A percentile compares a stretch with the other conserved stretches of the same genome.
Evolutionary conservation across 30 jellyfish, hydroid and myxozoan genomes (phyloP).

Genomic region (Nemopilema nomurai): DNA sequence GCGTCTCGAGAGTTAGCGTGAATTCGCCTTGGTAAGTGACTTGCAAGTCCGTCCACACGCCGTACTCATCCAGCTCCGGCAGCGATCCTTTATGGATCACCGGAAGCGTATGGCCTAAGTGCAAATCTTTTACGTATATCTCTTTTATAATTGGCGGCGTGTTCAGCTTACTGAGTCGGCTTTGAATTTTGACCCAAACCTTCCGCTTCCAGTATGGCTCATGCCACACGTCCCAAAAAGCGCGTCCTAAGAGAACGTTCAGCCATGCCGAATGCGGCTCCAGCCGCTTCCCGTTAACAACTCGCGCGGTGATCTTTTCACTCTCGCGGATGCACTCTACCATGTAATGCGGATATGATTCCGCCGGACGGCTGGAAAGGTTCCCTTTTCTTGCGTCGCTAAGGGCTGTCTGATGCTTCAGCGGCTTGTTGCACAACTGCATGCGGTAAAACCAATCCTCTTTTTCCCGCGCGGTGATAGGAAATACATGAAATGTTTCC

Average conservation of each 20-base stretch:
- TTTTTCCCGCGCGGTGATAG: constrained; percentile 94
- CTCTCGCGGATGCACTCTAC: constrained; percentile 87
- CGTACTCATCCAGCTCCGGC: constrained; percentile 97
- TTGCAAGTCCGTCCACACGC: constrained; percentile 96
- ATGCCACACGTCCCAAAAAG: constrained; percentile 99
- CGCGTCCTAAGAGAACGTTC: constrained; percentile 88
- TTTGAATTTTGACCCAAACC: constrained; percentile 86
- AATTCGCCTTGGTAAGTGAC: constrained; percentile 95
- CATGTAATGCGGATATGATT: constrained; percentile 93
- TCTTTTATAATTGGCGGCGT: constrained; percentile 97
- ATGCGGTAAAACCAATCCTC: constrained; percentile 98
- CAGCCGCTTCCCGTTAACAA: constrained; percentile 69
- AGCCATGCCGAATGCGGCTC: constrained; percentile 98
- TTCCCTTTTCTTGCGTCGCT: constrained; percentile 49
- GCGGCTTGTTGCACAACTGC: constrained; percentile 87
- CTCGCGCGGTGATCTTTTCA: constrained; percentile 81
- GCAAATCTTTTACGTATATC: constrained; percentile 78
- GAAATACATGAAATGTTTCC: constrained; percentile 68
- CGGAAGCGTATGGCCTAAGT: constrained; percentile 96
- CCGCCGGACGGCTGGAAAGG: constrained; percentile 65
- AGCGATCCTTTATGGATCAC: constrained; percentile 93
- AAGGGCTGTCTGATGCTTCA: constrained; percentile 85
- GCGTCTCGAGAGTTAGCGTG: constrained; percentile 97
- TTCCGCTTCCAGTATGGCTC: constrained; percentile 96
- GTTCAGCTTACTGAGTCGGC: constrained; percentile 79